A percentile compares a stretch with the other conserved stretches of the same genome.
Conservation (phyloP, 2,797 vertebrate genomes). For the Chelon labrosus region DNA sequence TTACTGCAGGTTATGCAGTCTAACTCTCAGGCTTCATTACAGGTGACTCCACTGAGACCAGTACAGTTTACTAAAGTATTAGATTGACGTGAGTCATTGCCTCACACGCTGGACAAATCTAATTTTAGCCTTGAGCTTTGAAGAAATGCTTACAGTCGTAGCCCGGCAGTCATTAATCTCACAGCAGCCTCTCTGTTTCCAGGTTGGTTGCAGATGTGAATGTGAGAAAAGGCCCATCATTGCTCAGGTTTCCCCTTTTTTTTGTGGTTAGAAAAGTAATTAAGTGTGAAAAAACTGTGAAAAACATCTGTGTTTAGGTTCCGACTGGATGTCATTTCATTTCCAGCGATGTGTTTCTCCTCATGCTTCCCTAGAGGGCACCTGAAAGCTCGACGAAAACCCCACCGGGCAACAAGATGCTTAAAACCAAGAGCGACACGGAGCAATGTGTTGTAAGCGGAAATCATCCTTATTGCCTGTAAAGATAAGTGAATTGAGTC, state of each 20-base stretch:
- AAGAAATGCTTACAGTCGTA: slow-evolving; percentile 48
- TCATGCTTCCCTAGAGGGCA: slow-evolving; percentile 39
- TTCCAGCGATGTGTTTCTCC: slow-evolving; percentile 14
- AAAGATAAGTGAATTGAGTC: too few relatives aligned
- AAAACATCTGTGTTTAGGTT: neutral
- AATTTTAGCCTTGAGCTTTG: slow-evolving; percentile 51
- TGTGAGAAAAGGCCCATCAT: slow-evolving; percentile 7
- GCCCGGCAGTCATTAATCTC: slow-evolving; percentile 53
- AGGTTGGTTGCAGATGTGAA: slow-evolving; percentile 34
- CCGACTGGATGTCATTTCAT: slow-evolving; percentile 9
- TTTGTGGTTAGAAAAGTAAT: neutral
- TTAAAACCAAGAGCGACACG: too few relatives aligned
- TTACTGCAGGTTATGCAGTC: neutral
- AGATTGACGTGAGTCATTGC: slow-evolving; percentile 45
- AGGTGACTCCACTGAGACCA: slow-evolving; percentile 12
- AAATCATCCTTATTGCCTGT: too few relatives aligned
- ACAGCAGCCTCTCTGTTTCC: slow-evolving; percentile 28
- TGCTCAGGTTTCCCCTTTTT: neutral
- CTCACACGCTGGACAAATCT: slow-evolving; percentile 41
- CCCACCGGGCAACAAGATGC: too few relatives aligned
- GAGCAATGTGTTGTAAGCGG: too few relatives aligned
- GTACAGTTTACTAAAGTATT: slow-evolving; percentile 20
- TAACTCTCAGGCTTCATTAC: neutral
- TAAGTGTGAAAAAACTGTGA: neutral
- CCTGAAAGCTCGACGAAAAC: slow-evolving; percentile 24